phyloP scores from a whole-genome alignment of 1,140 invertebrate genomes.

The Lycorma delicatula region DNA sequence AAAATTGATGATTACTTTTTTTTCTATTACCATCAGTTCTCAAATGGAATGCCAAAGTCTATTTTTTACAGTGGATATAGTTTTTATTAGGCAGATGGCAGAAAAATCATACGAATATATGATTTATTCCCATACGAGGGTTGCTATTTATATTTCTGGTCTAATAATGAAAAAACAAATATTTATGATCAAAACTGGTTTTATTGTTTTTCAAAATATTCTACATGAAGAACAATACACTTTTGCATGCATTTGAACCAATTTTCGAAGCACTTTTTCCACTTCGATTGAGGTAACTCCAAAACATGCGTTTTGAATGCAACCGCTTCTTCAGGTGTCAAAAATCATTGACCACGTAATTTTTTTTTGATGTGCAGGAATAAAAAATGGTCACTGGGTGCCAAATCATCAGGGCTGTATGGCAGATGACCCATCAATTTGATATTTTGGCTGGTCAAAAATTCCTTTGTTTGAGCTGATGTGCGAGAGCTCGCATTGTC shows the following conservation, averaged over 20 bases:
- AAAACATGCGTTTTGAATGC: slow-evolving; percentile 33
- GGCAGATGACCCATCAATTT: slow-evolving; percentile 38
- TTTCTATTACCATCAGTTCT: too few relatives aligned
- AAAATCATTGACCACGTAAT: slow-evolving; percentile 32
- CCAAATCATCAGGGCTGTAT: slow-evolving; percentile 40
- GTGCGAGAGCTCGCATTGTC: slow-evolving; percentile 29
- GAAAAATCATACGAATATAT: too few relatives aligned
- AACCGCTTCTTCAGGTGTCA: slow-evolving; percentile 29
- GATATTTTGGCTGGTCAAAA: slow-evolving; percentile 28
- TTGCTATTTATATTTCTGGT: too few relatives aligned
- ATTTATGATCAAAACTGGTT: too few relatives aligned
- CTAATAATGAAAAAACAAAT: too few relatives aligned
- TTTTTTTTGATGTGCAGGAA: slow-evolving; percentile 35
- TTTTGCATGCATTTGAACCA: slow-evolving; percentile 26
- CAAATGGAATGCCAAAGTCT: too few relatives aligned
- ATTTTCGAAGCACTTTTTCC: slow-evolving; percentile 32
- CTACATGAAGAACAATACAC: slow-evolving; percentile 20
- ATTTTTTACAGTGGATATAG: too few relatives aligned
- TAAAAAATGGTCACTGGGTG: slow-evolving; percentile 37
- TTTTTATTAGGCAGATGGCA: too few relatives aligned
- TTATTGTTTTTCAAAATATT: slow-evolving; percentile 10
- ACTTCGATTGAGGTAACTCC: slow-evolving; percentile 29
- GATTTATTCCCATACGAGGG: too few relatives aligned
- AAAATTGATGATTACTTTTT: too few relatives aligned
- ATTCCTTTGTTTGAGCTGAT: slow-evolving; percentile 21